A percentile compares a stretch with the other conserved stretches of the same genome.
phyloP scores from a whole-genome alignment of 2,797 vertebrate species.

The Pygocentrus nattereri region DNA sequence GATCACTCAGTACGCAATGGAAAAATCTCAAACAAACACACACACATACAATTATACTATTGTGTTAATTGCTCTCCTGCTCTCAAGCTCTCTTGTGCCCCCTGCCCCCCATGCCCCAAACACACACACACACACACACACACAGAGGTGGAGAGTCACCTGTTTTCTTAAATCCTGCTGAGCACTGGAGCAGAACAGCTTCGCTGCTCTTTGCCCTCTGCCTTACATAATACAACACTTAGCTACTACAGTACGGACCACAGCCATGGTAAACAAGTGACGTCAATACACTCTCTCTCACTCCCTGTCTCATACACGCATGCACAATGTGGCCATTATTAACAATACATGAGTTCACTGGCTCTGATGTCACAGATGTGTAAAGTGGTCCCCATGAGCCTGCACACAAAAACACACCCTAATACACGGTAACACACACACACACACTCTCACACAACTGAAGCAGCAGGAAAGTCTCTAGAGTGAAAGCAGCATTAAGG shows the following conservation, averaged over 20 bases:
- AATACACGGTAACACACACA: slow-evolving; percentile 8
- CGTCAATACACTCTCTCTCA: slow-evolving; percentile 35
- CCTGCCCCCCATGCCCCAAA: neutral
- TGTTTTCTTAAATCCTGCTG: slow-evolving; percentile 51
- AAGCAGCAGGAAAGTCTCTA: slow-evolving; percentile 26
- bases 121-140: slow-evolving; percentile 34
- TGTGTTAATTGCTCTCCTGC: slow-evolving; percentile 32
- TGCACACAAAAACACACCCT: slow-evolving; percentile 12
- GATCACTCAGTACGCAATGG: slow-evolving; percentile 50
- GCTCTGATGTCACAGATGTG: slow-evolving; percentile 39
- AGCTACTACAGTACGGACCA: slow-evolving; percentile 36
- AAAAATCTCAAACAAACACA: slow-evolving; percentile 39
- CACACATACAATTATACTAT: slow-evolving; percentile 28
- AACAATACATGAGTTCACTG: slow-evolving; percentile 28
- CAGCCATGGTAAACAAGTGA: slow-evolving; percentile 60
- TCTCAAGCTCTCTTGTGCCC: slow-evolving; percentile 23
- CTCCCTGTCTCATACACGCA: slow-evolving; percentile 10
- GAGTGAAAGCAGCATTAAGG: slow-evolving; percentile 12
- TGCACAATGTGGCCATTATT: slow-evolving; percentile 31
- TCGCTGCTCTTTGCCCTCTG: slow-evolving; percentile 35
- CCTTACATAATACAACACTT: slow-evolving; percentile 52
- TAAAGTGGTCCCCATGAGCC: slow-evolving; percentile 18
- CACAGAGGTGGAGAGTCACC: slow-evolving; percentile 38
- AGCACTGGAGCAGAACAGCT: slow-evolving; percentile 34
- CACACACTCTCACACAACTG: slow-evolving; percentile 21